Base-by-base conservation (phyloP, 1,140 invertebrate species). In the Portunus trituberculatus region DNA sequence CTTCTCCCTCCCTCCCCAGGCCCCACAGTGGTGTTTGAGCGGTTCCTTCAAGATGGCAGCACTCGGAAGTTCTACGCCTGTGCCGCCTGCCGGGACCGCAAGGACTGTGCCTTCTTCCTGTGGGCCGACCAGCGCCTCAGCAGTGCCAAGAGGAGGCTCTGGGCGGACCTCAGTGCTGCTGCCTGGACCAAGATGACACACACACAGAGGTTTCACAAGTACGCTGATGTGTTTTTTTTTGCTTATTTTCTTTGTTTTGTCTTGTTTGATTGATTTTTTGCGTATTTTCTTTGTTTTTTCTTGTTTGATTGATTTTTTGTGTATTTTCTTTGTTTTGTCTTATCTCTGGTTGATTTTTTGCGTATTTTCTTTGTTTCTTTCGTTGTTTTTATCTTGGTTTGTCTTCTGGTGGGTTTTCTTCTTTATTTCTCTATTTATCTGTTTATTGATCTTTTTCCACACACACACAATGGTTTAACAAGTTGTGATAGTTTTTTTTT, bases 21-120 rank as follows among this genome's bases (percentile, higher is more conserved):
- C 14, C 94, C 94, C 45, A 92, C 94, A 16, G 39, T 95, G 16
- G n/a, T 95, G 52, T 95, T 95, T 89, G 94, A 95, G 59, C 91
- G 94, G 46, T 92, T 76, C 48, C 91, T 89, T 1, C 31, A 20
- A 6, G 87, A 87, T 46, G 91, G 94, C 45, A 28, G 67, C n/a
- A 95, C 91, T 12, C 82, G 94, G 0, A 25, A 29, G 25, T 95
- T 92, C 46, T 95, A 92, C 92, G 91, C 94, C 0, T 95, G 94
- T 28, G 92, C 94, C 16, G 91, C 94, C 25, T 95, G 94, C 48
- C 32, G 94, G n/a, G 94, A 95, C 91, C 90, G 94, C 28, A 83
- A 87, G 39, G 90, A 93, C n/a, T 95, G 94, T 86, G 28, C 91
- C 48, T 95, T 95, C 48, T 95, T 92, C 52, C 94, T 92, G 14